A percentile compares a stretch with the other conserved stretches of the same genome.
phyloP scores from a whole-genome alignment of 30 jellyfish, hydroid and myxozoan species.

The Calvadosia cruxmelitensis region DNA sequence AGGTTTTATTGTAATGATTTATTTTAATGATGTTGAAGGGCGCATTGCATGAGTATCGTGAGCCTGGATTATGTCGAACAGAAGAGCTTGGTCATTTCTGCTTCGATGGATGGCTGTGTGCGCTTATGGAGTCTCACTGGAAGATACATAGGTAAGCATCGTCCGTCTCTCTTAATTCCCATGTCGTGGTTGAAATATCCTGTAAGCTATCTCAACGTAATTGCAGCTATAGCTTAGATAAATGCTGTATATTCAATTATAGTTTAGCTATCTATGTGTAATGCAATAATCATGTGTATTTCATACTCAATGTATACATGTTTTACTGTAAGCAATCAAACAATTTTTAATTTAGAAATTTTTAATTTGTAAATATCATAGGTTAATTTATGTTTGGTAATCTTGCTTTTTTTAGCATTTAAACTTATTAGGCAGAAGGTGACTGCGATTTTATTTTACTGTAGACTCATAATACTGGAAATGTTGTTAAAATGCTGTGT shows the following conservation, averaged over 20 bases:
- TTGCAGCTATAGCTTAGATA: not conserved
- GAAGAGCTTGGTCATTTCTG: constrained; percentile 53
- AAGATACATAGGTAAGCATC: constrained; percentile 39
- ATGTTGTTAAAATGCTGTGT: no score
- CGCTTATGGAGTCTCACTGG: constrained; percentile 86
- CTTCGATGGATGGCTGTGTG: constrained; percentile 79
- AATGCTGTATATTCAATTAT: not conserved
- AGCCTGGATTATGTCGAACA: constrained; percentile 53
- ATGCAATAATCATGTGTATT: no score
- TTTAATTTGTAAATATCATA: no score
- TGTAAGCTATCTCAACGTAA: not conserved
- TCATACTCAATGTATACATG: no score
- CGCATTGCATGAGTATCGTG: constrained; percentile 66
- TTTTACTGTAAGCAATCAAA: no score
- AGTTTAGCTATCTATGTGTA: not conserved
- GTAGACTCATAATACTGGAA: no score
- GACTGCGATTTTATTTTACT: no score
- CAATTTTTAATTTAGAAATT: no score
- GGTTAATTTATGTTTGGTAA: no score
- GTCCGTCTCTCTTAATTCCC: not conserved
- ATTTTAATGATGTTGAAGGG: constrained; percentile 21
- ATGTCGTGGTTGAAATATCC: not conserved
- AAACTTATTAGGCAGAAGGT: no score
- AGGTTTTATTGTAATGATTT: not conserved
- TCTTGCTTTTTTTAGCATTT: no score